Evolutionary conservation across 2,888 invertebrate genomes (phyloP), one percentile per base, ranked within the genome.

Genomic region (Axea sp.): DNA sequence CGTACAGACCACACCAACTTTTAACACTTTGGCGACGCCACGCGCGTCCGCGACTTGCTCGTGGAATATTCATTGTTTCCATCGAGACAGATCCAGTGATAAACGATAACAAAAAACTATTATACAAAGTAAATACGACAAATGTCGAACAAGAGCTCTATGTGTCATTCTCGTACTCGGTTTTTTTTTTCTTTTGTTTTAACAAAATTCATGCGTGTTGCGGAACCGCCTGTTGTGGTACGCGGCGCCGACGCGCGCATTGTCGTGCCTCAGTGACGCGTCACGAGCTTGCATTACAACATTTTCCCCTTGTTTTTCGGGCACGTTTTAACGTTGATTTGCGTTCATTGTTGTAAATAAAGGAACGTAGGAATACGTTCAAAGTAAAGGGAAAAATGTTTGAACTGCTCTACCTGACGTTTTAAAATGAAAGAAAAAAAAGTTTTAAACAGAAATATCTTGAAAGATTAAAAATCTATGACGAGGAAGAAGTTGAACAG

Each of bases 371-470:
- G 2, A 57, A 45, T 31, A 33, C 22, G 15, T 41, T 14, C 1
- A 22, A 33, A 45, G 19, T 51, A 26, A 69, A 62, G 71, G 71
- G 71, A 57, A 59, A 64, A 73, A 67, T 65, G 65, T 65, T 73
- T 57, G 26, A 72, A 26, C 51, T 59, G 65, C 72, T 59, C 64
- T 65, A 59, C 59, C 59, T 64, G 59, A 51, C 49, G 59, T 59
- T 68, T 62, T 7, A 45, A 57, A 71, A 71, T 14, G 9, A 39
- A 6, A 45, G 26, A 69, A 12, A 9, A 47, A 47, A 28, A 31
- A 51, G 22, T 37, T 43, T 53, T 37, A 26, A 28, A 9, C 24
- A 6, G n/a, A 28, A 17, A 47, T 39, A 60, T 41, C n/a, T 7
- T 19, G 7, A 26, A 35, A 30, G 12, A 30, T 43, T 17, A 43